Percentiles rank a stretch among this genome's conserved stretches.
phyloP scores from a whole-genome alignment of 2,888 invertebrate genomes.

The Dolichomitus sp. region DNA sequence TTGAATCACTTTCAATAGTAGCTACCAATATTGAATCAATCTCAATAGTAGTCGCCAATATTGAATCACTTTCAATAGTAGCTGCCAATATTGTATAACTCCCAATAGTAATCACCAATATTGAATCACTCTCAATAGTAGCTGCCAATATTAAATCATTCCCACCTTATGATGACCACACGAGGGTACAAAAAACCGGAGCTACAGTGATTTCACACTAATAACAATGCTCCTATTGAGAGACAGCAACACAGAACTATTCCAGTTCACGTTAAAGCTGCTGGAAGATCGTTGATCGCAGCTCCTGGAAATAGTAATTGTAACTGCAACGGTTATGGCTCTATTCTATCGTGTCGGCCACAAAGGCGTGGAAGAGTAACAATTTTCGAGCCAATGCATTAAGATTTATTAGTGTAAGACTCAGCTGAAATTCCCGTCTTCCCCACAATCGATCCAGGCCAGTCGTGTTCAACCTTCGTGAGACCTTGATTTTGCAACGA shows the following conservation, averaged over 20 bases:
- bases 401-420: conserved; percentile 28
- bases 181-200: no score
- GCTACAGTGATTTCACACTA: background rate
- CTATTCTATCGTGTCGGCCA: conserved; percentile 9
- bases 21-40: no score
- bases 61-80: no score
- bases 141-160: no score
- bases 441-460: background rate
- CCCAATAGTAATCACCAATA: no score
- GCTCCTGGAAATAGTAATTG: conserved; percentile 19
- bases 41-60: no score
- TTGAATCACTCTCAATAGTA: no score
- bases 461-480: conserved; percentile 15
- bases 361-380: conserved; percentile 15
- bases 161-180: no score
- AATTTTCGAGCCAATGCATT: conserved; percentile 19
- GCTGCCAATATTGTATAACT: no score
- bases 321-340: conserved; percentile 15
- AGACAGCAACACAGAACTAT: background rate
- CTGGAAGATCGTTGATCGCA: background rate
- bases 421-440: conserved; percentile 21
- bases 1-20: no score
- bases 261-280: background rate
- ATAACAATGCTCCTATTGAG: background rate
- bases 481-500: conserved; percentile 11